Conservation (phyloP, 2,113 vertebrate species). For the Misgurnus mizolepis region DNA sequence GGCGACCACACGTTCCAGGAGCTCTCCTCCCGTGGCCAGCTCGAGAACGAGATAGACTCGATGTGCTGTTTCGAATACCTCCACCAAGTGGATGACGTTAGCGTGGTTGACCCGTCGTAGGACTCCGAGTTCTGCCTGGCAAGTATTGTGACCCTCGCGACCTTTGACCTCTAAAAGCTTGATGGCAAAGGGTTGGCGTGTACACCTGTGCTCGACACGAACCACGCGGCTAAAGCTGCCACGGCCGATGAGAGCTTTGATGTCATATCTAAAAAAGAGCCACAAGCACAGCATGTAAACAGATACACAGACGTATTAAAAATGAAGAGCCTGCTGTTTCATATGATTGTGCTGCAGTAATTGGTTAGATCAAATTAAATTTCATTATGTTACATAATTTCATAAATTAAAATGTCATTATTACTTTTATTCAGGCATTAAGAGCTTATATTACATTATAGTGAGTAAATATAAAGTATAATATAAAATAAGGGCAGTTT, state of each 20-base stretch:
- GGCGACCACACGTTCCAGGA: conserved; percentile 68
- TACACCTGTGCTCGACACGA: conserved; percentile 65
- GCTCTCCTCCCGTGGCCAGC: conserved; percentile 67
- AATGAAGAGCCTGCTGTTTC: neutral
- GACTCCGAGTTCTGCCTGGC: conserved; percentile 65
- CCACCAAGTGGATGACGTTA: conserved; percentile 65
- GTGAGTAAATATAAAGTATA: neutral
- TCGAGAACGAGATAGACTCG: conserved; percentile 69
- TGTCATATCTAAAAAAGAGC: conserved; percentile 68
- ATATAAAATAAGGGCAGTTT: neutral
- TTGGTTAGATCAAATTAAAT: conserved; percentile 19
- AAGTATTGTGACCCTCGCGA: conserved; percentile 62
- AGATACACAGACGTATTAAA: conserved; percentile 12
- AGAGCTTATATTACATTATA: neutral
- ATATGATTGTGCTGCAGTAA: neutral
- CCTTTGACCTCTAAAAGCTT: conserved; percentile 71
- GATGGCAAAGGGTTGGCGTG: conserved; percentile 68
- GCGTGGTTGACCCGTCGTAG: conserved; percentile 64
- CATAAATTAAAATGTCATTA: conserved; percentile 21
- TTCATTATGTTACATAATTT: conserved; percentile 22
- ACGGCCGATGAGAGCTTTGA: conserved; percentile 71
- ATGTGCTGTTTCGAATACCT: conserved; percentile 68
- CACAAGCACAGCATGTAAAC: neutral
- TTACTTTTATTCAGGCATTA: conserved; percentile 18
- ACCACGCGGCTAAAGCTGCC: conserved; percentile 71